Base-by-base conservation (phyloP, 2,888 invertebrate species). In the Petrolisthes cinctipes region DNA sequence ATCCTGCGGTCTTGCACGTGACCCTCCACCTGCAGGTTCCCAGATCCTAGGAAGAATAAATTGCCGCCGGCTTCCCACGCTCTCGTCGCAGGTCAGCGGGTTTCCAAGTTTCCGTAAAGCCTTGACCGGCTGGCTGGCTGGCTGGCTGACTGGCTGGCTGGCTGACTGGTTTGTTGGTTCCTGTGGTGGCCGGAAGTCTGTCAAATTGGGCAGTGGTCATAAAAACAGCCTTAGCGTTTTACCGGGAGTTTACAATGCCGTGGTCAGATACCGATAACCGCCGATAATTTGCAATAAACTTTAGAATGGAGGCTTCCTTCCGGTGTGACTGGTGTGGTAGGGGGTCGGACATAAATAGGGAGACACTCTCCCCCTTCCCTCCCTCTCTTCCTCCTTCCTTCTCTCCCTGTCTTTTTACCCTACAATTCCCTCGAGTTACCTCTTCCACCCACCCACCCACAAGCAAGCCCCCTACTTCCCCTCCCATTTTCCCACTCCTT, bases 21-120 rank as follows among this genome's bases (percentile, higher is more conserved):
- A 86, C 86, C 86, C 86, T 68, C 83, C 61, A 23, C 71, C 71
- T 86, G 86, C 80, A 83, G 71, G 86, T 86, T 86, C 86, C 83
- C 86, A 86, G 86, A 83, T 86, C 76, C 80, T 11, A 61, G 80
- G 86, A n/a, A n/a, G 79, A 57, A 79, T 86, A 86, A 86, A 79
- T 83, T 83, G 73, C 23, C 73, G 4, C 56, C 78, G 79, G 79
- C 61, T 82, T 86, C 76, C 86, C 83, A 61, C 53, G 68, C 68
- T 79, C 80, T 80, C 80, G 80, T 66, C 73, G 66, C 83, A 80
- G 86, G 86, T 86, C 83, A 83, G 79, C 79, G 71, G 86, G 86
- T 86, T 86, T 86, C 86, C 86, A 86, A 83, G 79, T 86, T 86
- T 86, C 86, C 86, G 86, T 79, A 86, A 86, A 86, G 83, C 86